phyloP scores from a whole-genome alignment of 2,888 invertebrate genomes.

The Drosophila incognita region DNA sequence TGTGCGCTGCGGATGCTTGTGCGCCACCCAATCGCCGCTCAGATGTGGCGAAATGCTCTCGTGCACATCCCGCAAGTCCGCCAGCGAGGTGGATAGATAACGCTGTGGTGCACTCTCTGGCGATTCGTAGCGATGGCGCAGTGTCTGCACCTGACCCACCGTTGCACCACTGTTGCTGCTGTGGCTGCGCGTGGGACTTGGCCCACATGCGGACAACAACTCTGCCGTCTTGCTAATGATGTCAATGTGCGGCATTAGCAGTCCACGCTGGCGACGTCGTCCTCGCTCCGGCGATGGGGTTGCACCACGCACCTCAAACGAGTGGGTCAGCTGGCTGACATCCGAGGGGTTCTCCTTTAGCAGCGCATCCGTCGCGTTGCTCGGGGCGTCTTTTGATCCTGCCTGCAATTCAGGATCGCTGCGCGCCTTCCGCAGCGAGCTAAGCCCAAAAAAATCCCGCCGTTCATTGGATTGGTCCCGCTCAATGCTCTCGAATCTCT shows the following conservation, averaged over 20 bases:
- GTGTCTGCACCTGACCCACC: conserved; percentile 89
- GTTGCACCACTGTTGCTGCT: conserved; percentile 86
- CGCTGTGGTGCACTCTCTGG: conserved; percentile 54
- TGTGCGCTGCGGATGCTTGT: conserved; percentile 87
- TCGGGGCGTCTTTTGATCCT: conserved; percentile 86
- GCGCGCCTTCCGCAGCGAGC: conserved; percentile 87
- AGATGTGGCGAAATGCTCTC: conserved; percentile 91
- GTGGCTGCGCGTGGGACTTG: conserved; percentile 68
- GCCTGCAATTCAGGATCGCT: conserved; percentile 92
- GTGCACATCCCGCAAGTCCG: conserved; percentile 90
- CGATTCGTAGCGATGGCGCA: conserved; percentile 88
- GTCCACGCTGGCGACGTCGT: conserved; percentile 85
- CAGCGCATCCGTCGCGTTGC: conserved; percentile 72
- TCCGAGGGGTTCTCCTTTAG: conserved; percentile 22
- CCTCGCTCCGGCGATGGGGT: conserved; percentile 83
- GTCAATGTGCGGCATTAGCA: conserved; percentile 95
- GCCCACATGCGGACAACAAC: conserved; percentile 80
- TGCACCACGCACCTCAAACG: conserved; percentile 86
- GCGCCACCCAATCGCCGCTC: conserved; percentile 92
- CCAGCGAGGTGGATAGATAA: conserved; percentile 91
- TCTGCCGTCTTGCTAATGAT: conserved; percentile 94
- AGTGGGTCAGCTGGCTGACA: conserved; percentile 86
- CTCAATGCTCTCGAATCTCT: conserved; percentile 89
- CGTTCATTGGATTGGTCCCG: conserved; percentile 57
- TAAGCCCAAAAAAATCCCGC: conserved; percentile 83